Conservation (phyloP, 2,888 invertebrate genomes). For the Byasa hedistus region DNA sequence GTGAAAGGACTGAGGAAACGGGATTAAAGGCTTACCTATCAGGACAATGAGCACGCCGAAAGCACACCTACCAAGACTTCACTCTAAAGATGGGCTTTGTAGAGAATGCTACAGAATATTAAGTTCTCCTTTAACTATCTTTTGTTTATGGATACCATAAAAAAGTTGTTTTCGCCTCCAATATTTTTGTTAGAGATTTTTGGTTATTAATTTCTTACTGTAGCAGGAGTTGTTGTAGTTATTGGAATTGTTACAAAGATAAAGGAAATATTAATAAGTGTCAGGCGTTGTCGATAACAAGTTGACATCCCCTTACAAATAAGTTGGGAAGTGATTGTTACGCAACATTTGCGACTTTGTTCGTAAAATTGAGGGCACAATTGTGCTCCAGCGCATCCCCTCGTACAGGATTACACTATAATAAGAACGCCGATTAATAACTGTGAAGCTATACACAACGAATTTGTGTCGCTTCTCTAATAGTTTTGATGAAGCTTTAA, state of each 20-base stretch:
- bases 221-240: background rate
- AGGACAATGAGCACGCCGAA: too few species aligned
- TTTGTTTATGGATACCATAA: background rate
- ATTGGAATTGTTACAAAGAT: background rate
- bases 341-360: conserved; percentile 69
- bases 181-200: too few species aligned
- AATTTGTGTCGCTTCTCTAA: conserved; percentile 37
- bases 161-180: background rate
- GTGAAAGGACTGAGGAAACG: too few species aligned
- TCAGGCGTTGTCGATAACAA: conserved; percentile 31
- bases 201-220: too few species aligned
- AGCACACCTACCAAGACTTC: too few species aligned
- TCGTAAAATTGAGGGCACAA: conserved; percentile 47
- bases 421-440: conserved; percentile 64
- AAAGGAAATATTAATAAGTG: background rate
- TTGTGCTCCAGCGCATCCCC: conserved; percentile 55
- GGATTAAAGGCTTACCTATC: too few species aligned
- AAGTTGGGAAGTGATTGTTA: conserved; percentile 63
- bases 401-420: conserved; percentile 63
- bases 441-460: conserved; percentile 38
- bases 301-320: conserved; percentile 51
- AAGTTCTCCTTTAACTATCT: background rate
- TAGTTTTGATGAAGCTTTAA: background rate
- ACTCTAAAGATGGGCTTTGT: background rate
- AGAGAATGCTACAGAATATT: background rate